Percentiles rank a stretch among this genome's conserved stretches.
Evolutionary conservation across 2,113 vertebrate species (phyloP).

Genomic region (Fukomys damarensis): DNA sequence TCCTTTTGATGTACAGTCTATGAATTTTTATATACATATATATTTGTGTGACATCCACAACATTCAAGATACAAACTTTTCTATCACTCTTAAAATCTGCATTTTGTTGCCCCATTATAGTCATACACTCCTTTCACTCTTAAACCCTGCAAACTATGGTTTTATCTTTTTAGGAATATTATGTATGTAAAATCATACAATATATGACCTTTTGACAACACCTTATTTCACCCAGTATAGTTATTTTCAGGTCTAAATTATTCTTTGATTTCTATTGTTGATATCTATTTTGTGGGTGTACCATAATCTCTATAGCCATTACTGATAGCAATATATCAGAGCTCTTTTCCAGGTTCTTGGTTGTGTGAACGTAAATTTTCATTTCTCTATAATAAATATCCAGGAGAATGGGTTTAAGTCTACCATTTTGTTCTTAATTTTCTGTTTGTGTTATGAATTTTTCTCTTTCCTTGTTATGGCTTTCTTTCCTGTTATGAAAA

Average conservation of each 20-base stretch:
- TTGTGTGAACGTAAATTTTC: background rate
- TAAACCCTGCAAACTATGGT: background rate
- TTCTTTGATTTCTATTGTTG: background rate
- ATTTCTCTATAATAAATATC: background rate
- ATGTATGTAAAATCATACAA: background rate
- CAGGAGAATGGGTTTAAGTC: background rate
- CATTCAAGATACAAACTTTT: background rate
- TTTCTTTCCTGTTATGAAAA: background rate
- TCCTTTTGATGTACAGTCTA: background rate
- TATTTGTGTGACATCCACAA: background rate
- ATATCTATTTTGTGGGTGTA: background rate
- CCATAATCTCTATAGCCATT: background rate
- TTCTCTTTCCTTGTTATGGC: background rate
- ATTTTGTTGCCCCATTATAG: background rate
- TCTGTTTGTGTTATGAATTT: background rate
- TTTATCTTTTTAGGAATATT: background rate
- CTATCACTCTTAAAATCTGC: background rate
- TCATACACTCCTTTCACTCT: background rate
- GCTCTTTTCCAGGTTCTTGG: background rate
- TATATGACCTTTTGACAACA: background rate
- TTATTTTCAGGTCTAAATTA: background rate
- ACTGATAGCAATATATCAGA: background rate
- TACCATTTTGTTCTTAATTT: background rate
- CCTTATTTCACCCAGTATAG: background rate
- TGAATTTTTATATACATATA: background rate